These are phyloP conservation scores for Microtus montanus DNA, from an alignment of 2,113 vertebrate genomes.

Conservation along the genomic window DNA sequence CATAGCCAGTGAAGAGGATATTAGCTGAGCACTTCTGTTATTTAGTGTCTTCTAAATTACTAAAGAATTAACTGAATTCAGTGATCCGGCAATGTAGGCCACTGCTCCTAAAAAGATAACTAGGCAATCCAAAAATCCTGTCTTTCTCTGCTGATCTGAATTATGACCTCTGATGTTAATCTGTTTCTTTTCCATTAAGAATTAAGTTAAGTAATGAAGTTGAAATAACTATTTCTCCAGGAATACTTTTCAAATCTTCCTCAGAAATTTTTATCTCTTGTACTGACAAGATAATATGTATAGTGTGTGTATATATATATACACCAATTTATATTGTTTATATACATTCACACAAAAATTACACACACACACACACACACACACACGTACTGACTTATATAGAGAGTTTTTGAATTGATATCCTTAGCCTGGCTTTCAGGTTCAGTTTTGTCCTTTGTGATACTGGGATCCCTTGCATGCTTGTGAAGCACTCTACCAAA, in stretches of 20 bases:
- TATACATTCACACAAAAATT: background rate
- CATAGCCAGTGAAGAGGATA: background rate
- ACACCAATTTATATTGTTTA: background rate
- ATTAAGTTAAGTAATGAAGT: constrained; percentile 12
- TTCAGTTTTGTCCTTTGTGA: background rate
- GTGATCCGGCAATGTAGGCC: background rate
- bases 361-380: background rate
- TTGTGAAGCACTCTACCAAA: background rate
- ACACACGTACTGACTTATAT: too few species aligned
- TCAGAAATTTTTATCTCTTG: background rate
- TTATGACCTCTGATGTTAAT: constrained; percentile 8
- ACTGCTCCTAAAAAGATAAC: background rate
- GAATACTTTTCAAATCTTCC: constrained; percentile 17
- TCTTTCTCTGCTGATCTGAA: background rate
- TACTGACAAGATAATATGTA: background rate
- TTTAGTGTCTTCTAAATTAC: background rate
- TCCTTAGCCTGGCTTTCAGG: background rate
- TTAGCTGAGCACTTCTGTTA: background rate
- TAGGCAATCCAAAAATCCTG: background rate
- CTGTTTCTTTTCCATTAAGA: constrained; percentile 3
- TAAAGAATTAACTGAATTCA: constrained; percentile 38
- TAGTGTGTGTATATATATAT: background rate
- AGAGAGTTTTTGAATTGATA: background rate
- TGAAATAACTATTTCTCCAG: constrained; percentile 36
- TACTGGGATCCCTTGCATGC: background rate